These are phyloP conservation scores for Connochaetes taurinus DNA, from an alignment of 2,113 vertebrate species.

Conservation along the genomic window DNA sequence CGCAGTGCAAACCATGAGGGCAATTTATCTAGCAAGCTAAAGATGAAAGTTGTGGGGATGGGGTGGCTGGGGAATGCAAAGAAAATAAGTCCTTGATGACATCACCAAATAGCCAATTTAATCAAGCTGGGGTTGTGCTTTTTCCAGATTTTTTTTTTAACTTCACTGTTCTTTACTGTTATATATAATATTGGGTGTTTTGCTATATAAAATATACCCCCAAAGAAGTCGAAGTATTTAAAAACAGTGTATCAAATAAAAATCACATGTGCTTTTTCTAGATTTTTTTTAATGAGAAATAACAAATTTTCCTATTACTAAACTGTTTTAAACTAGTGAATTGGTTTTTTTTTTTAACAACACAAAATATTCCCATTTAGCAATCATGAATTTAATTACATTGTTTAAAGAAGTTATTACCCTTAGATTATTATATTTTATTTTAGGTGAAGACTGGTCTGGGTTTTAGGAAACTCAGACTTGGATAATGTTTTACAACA, in stretches of 20 bases:
- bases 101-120: neutral
- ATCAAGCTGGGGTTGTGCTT: neutral
- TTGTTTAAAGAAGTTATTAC: neutral
- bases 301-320: neutral
- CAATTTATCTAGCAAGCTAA: neutral
- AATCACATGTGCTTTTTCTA: constrained; percentile 23
- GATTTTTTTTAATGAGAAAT: neutral
- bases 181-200: constrained; percentile 63
- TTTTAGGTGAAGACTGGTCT: neutral
- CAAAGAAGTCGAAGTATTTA: constrained; percentile 57
- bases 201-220: constrained; percentile 65
- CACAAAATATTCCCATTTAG: neutral
- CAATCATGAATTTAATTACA: neutral
- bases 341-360: neutral
- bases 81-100: neutral
- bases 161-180: constrained; percentile 48
- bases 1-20: neutral
- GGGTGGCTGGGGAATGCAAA: neutral
- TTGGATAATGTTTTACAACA: neutral
- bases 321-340: neutral
- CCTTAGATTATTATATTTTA: neutral
- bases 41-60: rapidly evolving
- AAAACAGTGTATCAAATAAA: constrained; percentile 71
- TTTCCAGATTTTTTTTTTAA: neutral
- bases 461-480: neutral